Evolutionary conservation across 1,140 invertebrate species (phyloP), one percentile per base, ranked within the genome.

Genomic region (Chrysoperla carnea): DNA sequence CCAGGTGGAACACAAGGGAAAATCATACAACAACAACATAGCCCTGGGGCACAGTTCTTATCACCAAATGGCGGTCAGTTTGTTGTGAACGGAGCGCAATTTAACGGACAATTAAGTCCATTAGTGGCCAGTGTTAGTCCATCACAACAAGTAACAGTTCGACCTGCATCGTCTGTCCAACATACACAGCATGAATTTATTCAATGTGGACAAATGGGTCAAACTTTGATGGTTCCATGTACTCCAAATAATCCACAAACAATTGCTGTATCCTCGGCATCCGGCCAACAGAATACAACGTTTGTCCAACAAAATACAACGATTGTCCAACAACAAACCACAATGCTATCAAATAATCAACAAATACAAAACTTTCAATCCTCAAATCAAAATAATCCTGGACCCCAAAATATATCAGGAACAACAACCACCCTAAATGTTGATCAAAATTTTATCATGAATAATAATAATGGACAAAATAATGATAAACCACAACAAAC

Each of bases 61-160:
- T 83, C 79, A 2, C 78, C 79, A 0, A 83, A 78, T 49, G 72
- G 70, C 35, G 64, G 70, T 1, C 79, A 82, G 53, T 78, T 82
- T 47, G 65, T 81, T 43, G 72, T 83, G 28, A 81, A 79, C 45
- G 78, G 79, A 14, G 74, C 80, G 6, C 72, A 73, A 52, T 79
- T 80, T 47, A 78, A 77, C 31, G 82, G 83, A 1, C 82, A 86
- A 52, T 48, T 87, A 9, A 86, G 81, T 61, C 83, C 81, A 2
- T 66, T 84, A 37, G 68, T 84, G 0, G 75, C 79, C 0, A 81
- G 74, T 50, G 70, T 83, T 2, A 81, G 76, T 58, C 78, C 78
- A 0, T 75, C 73, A 39, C 76, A 75, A 47, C 72, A 73, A 49
- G 74, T 75, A 3, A 43, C 29, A 51, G 70, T 75, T 13, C 58